phyloP scores from a whole-genome alignment of 2,888 invertebrate species.

The Drosophila kuntzei region DNA sequence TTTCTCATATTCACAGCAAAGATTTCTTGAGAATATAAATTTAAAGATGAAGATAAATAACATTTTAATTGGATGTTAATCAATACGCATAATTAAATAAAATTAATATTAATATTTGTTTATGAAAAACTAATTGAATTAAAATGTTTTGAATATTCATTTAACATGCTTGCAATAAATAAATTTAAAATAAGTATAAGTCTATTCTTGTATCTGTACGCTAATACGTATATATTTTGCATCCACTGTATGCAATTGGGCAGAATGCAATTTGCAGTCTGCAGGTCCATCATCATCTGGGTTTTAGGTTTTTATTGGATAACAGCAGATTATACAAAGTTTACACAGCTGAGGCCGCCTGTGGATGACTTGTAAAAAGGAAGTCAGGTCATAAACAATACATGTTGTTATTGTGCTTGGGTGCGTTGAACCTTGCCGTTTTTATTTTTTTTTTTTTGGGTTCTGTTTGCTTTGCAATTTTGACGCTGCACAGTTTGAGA shows the following conservation, averaged over 20 bases:
- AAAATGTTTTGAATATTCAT: conserved; percentile 5
- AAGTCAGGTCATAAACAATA: conserved; percentile 74
- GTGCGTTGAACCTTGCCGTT: conserved; percentile 66
- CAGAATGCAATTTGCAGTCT: conserved; percentile 12
- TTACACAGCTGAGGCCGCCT: conserved; percentile 53
- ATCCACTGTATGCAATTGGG: neutral
- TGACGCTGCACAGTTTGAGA: conserved; percentile 60
- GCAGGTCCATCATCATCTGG: conserved; percentile 23
- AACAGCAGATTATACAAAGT: conserved; percentile 26
- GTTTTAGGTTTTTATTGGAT: conserved; percentile 33
- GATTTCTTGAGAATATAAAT: conserved; percentile 1
- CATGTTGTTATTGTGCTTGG: conserved; percentile 30
- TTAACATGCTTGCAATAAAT: neutral
- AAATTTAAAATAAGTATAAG: neutral
- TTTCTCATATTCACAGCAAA: neutral
- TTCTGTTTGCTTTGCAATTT: conserved; percentile 70
- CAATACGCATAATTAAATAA: conserved; percentile 8
- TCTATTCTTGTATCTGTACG: neutral
- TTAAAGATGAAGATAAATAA: conserved; percentile 18
- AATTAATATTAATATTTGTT: conserved; percentile 4
- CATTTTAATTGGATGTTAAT: conserved; percentile 14
- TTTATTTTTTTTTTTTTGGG: conserved; percentile 24
- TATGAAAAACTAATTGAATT: conserved; percentile 19
- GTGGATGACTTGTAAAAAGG: conserved; percentile 74
- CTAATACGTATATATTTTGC: no score